These are phyloP conservation scores for Solea solea DNA, from an alignment of 2,113 vertebrate genomes.

Conservation along the genomic window DNA sequence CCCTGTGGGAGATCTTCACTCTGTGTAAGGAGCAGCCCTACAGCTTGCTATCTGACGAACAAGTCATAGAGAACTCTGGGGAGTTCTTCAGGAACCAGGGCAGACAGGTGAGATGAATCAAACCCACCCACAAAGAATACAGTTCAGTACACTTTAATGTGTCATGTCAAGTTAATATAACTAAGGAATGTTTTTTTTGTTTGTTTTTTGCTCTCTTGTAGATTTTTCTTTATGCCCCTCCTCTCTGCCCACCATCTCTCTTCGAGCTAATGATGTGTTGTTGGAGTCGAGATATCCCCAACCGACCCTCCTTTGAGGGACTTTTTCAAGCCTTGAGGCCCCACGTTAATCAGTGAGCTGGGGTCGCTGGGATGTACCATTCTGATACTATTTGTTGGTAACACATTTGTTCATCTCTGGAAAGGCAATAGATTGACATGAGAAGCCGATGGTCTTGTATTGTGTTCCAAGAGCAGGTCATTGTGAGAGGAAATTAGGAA, in stretches of 20 bases:
- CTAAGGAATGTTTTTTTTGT: background rate
- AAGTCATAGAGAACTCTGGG: slow-evolving; percentile 89
- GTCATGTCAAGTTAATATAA: background rate
- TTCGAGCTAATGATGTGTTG: slow-evolving; percentile 88
- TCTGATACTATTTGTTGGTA: background rate
- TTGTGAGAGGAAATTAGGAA: background rate
- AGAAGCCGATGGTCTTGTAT: slow-evolving; percentile 20
- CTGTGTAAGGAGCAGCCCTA: slow-evolving; percentile 89
- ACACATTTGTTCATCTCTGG: slow-evolving; percentile 30
- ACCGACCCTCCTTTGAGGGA: slow-evolving; percentile 83
- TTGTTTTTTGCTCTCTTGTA: slow-evolving; percentile 25
- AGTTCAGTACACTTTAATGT: background rate
- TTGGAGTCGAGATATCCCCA: slow-evolving; percentile 84
- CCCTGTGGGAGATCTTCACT: slow-evolving; percentile 89
- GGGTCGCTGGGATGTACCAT: slow-evolving; percentile 40
- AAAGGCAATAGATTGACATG: slow-evolving; percentile 18
- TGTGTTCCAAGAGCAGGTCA: background rate
- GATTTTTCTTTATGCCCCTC: slow-evolving; percentile 85
- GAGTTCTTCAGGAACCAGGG: slow-evolving; percentile 91
- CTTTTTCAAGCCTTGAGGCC: slow-evolving; percentile 84
- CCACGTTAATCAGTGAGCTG: slow-evolving; percentile 80
- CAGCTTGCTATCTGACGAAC: slow-evolving; percentile 86
- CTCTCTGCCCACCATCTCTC: slow-evolving; percentile 83
- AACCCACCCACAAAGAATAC: background rate
- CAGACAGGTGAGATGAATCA: slow-evolving; percentile 77